These are phyloP conservation scores for Hemibagrus wyckioides DNA, from an alignment of 2,113 vertebrate species.

Conservation along the genomic window DNA sequence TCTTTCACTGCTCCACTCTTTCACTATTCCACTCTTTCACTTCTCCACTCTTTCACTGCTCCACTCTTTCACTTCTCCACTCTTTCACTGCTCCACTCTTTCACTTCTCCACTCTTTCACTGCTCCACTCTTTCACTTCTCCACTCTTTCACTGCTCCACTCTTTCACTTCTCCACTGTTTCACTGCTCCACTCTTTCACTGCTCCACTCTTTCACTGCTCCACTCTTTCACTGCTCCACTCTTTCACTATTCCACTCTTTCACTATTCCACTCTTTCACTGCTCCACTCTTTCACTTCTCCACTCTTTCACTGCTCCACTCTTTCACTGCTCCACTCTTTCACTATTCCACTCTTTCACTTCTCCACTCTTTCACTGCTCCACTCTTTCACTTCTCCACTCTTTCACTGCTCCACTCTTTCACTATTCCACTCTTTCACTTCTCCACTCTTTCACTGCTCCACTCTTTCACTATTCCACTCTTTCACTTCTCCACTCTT, in stretches of 20 bases:
- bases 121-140: slow-evolving; percentile 19
- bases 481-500: slow-evolving; percentile 13
- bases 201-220: neutral
- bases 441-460: neutral
- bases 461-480: slow-evolving; percentile 17
- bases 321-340: slow-evolving; percentile 46
- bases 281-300: neutral
- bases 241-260: slow-evolving; percentile 35
- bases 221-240: slow-evolving; percentile 17
- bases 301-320: slow-evolving; percentile 17
- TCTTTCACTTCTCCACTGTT: slow-evolving; percentile 34
- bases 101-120: neutral
- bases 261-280: slow-evolving; percentile 29
- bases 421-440: slow-evolving; percentile 29
- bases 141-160: too few species aligned
- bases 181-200: slow-evolving; percentile 37
- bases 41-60: too few species aligned
- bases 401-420: slow-evolving; percentile 46
- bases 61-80: slow-evolving; percentile 35
- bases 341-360: slow-evolving; percentile 29
- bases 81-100: slow-evolving; percentile 27
- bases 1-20: slow-evolving; percentile 38
- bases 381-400: slow-evolving; percentile 17
- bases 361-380: neutral
- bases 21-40: too few species aligned